Conservation (phyloP, 2,797 vertebrate genomes). For the Dicrostonyx torquatus region DNA sequence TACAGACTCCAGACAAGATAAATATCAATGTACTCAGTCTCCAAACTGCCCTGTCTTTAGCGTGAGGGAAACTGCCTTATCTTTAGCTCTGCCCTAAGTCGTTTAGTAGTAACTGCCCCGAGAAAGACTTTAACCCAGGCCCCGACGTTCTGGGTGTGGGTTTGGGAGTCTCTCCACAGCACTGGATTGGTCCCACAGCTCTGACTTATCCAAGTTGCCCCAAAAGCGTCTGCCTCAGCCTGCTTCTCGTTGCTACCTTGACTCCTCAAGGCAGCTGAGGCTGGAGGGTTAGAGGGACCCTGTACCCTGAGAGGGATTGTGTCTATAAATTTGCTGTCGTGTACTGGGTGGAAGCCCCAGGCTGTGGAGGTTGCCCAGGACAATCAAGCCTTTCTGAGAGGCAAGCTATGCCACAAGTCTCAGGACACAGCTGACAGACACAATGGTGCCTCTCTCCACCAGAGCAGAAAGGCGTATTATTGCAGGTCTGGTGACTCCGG, state of each 20-base stretch:
- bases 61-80: not conserved
- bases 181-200: not conserved
- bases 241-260: not conserved
- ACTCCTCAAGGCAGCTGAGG: not conserved
- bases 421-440: slow-evolving; percentile 43
- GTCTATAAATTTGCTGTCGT: slow-evolving; percentile 59
- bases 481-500: slow-evolving; percentile 76
- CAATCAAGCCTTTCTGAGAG: slow-evolving; percentile 75
- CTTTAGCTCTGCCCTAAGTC: slow-evolving; percentile 7
- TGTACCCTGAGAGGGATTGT: not conserved
- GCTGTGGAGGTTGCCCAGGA: slow-evolving; percentile 48
- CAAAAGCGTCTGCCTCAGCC: not conserved
- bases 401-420: not conserved
- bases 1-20: not conserved
- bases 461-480: slow-evolving; percentile 82
- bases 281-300: not conserved
- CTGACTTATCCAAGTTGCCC: not conserved
- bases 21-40: not conserved
- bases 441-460: slow-evolving; percentile 80
- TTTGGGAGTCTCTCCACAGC: not conserved
- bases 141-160: not conserved
- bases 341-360: not conserved
- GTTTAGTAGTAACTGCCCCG: not conserved
- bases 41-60: not conserved
- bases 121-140: not conserved